Evolutionary conservation across 1,140 invertebrate species (phyloP), one percentile per base, ranked within the genome.

Genomic region (Drosophila ironensis): DNA sequence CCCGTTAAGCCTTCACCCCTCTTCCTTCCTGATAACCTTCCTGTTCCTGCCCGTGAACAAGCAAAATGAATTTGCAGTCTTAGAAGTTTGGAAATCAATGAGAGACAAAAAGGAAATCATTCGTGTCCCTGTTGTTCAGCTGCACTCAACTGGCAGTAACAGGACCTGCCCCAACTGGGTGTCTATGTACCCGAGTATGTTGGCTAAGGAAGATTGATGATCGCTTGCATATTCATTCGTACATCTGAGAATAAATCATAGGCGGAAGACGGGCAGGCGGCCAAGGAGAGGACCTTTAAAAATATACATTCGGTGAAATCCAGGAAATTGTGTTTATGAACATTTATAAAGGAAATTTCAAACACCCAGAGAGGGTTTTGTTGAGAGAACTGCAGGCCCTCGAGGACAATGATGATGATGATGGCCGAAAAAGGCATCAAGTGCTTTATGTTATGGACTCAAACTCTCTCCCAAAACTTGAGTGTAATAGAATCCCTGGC

Each of bases 311-410:
- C 70, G 42, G 52, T 69, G 61, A 64, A 37, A 47, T 28, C 66
- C 70, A 48, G 66, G 73, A 82, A 82, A 84, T 86, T 82, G 73
- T 78, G 82, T 82, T 78, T 84, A 72, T 73, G 86, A 82, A 78
- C 78, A 84, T 82, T 82, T 82, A 84, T 84, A 63, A 82, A 84
- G 59, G 48, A 63, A 73, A 70, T 84, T 82, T 68, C 35, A 42
- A 44, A 47, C 51, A 41, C 28, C 19, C 25, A 59, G n/a, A n/a
- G 37, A 22, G 24, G 27, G 22, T 47, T 59, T 33, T n/a, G n/a
- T n/a, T 35, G 19, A 42, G 19, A 33, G 17, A 33, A 54, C 25
- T 24, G 22, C 19, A 44, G 44, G 20, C 19, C 17, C 25, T 41
- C 28, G 54, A 63, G n/a, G 59, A 52, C 19, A 17, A 40, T 30